These are phyloP conservation scores for Temnothorax rugatulus DNA, from an alignment of 2,888 invertebrate species.

Conservation along the genomic window DNA sequence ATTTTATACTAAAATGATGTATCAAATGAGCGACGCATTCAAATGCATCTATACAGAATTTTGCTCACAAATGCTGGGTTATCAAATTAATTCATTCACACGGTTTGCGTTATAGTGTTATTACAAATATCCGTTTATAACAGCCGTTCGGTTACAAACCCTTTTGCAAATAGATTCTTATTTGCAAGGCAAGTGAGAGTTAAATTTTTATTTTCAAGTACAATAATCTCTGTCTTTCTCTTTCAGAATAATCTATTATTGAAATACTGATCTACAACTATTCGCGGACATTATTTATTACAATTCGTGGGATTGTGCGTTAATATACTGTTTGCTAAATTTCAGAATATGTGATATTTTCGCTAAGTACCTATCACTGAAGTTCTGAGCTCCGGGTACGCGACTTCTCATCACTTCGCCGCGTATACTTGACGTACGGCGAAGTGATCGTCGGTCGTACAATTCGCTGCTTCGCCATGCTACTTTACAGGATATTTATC, in stretches of 20 bases:
- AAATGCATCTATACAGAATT: constrained; percentile 2
- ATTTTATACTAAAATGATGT: constrained; percentile 6
- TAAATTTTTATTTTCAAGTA: not conserved
- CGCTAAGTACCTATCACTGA: not conserved
- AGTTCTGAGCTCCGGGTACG: constrained; percentile 10
- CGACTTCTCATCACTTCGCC: constrained; percentile 18
- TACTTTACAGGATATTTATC: constrained; percentile 45
- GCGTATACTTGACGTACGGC: constrained; percentile 23
- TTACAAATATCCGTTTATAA: not conserved
- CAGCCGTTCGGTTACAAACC: constrained; percentile 44
- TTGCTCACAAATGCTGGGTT: not conserved
- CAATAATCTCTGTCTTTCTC: constrained; percentile 23
- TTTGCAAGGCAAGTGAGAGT: not conserved
- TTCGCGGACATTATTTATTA: constrained; percentile 5
- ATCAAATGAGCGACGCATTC: constrained; percentile 7
- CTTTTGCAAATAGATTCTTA: constrained; percentile 18
- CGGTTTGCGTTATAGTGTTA: not conserved
- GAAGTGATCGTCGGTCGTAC: constrained; percentile 45
- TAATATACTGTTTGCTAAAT: constrained; percentile 19
- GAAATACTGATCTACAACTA: not conserved
- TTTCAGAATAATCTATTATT: constrained; percentile 12
- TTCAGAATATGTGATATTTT: constrained; percentile 24
- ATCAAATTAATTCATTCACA: not conserved
- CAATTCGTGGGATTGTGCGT: not conserved
- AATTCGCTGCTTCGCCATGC: constrained; percentile 60